Evolutionary conservation across 2,113 vertebrate species (phyloP), one percentile per base, ranked within the genome.

Genomic region (Notechis scutatus): DNA sequence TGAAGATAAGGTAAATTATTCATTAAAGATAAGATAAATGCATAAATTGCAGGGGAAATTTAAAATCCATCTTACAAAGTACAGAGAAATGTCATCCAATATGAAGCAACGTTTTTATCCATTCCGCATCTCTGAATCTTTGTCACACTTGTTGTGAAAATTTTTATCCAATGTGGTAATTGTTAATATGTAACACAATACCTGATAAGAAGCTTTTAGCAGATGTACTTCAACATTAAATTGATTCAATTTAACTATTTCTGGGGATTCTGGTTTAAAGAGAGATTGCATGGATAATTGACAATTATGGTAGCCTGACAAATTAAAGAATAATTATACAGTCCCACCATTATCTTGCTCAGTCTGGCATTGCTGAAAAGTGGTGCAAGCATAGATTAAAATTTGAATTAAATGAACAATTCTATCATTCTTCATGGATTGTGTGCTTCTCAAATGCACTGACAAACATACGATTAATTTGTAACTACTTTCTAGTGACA

Each of bases 1-100:
- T 99, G 99, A 99, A 99, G 97, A 99, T 99, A 97, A 99, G 99
- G 99, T 99, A 96, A 92, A 23, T 85, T 61, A 94, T 4, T 57
- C 47, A 55, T 93, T 0, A 0, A 1, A 4, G 23, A 85, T 99
- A 97, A 99, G 99, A 99, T 99, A 96, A 91, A 23, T 74, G 93
- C 50, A 89, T 59, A 85, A 85, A 85, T 90, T 69, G 24, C 26
- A n/a, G 45, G 14, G 39, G 50, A 45, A 55, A 42, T 91, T 0
- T 0, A 42, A 7, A 39, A 20, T 69, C 24, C 3, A 50, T 93
- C 23, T 86, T 92, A 18, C 89, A 26, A 74, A 74, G 50, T 56
- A 50, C 39, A 56, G 24, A 26, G 14, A 29, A 34, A 81, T 2
- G 29, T 92, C 8, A 20, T 10, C 26, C 29, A 45, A 47, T 24